These are phyloP conservation scores for Crypturellus tataupa DNA, from an alignment of 2,797 vertebrate species.

Conservation along the genomic window DNA sequence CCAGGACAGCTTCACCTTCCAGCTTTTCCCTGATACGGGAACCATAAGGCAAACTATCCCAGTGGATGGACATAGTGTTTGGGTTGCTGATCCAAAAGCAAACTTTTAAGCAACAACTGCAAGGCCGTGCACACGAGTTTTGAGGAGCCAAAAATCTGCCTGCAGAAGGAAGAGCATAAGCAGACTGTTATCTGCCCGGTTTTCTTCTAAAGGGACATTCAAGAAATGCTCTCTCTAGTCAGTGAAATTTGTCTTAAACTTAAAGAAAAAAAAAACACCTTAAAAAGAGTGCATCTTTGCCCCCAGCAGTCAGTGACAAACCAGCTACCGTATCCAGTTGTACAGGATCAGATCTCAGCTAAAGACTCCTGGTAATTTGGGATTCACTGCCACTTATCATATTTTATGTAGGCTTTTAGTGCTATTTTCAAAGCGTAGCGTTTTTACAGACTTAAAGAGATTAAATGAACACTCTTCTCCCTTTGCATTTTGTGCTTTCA, in stretches of 20 bases:
- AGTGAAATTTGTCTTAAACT: neutral
- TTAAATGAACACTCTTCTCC: neutral
- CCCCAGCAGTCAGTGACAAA: neutral
- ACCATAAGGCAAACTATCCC: rapidly evolving
- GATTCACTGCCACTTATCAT: neutral
- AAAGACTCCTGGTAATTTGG: neutral
- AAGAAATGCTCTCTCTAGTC: neutral
- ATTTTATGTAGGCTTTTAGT: neutral
- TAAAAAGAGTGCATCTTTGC: neutral
- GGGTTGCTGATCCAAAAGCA: neutral
- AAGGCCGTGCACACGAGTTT: neutral
- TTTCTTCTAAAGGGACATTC: neutral
- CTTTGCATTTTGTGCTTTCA: slow-evolving; percentile 19
- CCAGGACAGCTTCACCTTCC: neutral
- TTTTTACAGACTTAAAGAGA: slow-evolving; percentile 42
- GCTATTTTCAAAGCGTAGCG: slow-evolving; percentile 1
- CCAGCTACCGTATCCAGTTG: neutral
- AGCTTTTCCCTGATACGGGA: neutral
- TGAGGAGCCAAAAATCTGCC: neutral
- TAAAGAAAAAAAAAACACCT: neutral
- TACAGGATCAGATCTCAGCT: neutral
- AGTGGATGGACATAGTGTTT: rapidly evolving
- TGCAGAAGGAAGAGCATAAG: neutral
- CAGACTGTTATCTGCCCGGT: neutral
- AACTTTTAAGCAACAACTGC: neutral